A percentile compares a stretch with the other conserved stretches of the same genome.
phyloP scores from a whole-genome alignment of 2,113 vertebrate species.

The Eonycteris spelaea region DNA sequence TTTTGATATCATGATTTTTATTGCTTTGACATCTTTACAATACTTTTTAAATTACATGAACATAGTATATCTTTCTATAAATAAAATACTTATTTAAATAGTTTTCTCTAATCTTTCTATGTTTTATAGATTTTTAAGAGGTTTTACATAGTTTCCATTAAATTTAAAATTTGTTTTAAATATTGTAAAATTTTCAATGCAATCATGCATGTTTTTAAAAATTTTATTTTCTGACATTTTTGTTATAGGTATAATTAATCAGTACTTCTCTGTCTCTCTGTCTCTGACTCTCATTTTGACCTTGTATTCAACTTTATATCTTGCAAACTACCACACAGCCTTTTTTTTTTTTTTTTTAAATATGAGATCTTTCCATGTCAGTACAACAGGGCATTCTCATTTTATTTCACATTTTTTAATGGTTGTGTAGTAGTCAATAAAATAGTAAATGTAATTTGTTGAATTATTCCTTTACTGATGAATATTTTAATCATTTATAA shows the following conservation, averaged over 20 bases:
- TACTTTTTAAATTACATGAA: not conserved
- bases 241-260: not conserved
- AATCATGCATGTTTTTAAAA: not conserved
- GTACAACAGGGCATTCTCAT: not conserved
- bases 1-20: not conserved
- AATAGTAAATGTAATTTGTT: not conserved
- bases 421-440: not conserved
- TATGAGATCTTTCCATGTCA: not conserved
- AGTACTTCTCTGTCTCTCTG: not conserved
- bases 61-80: not conserved
- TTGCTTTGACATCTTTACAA: not conserved
- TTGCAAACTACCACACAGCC: not conserved
- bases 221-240: not conserved
- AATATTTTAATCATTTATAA: not conserved
- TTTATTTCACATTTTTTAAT: not conserved
- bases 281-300: not conserved
- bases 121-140: not conserved
- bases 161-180: not conserved
- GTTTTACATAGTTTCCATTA: not conserved
- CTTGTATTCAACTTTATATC: not conserved
- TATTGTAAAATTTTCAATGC: not conserved
- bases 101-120: not conserved
- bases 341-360: not conserved
- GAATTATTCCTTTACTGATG: not conserved
- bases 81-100: not conserved